Evolutionary conservation across 2,797 vertebrate genomes (phyloP).

Genomic region (Rhinogobio ventralis): DNA sequence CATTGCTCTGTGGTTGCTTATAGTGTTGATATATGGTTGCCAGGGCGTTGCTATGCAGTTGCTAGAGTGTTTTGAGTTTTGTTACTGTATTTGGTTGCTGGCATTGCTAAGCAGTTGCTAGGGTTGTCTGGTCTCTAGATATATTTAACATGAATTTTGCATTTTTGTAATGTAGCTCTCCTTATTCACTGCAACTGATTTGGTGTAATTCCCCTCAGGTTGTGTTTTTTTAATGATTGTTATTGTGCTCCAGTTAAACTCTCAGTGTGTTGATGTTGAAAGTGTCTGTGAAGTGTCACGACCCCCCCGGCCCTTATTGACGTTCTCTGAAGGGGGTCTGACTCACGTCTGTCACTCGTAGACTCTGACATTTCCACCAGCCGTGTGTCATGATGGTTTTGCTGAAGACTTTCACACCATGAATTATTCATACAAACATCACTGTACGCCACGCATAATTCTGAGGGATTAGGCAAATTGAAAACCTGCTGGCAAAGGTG

Average conservation of each 20-base stretch:
- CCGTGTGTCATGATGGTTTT: conserved; percentile 51
- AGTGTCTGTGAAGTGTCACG: conserved; percentile 10
- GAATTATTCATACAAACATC: conserved; percentile 67
- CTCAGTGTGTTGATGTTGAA: conserved; percentile 1
- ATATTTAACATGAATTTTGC: not conserved
- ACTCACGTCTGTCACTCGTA: conserved; percentile 42
- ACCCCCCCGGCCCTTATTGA: conserved; percentile 16
- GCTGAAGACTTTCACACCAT: conserved; percentile 61
- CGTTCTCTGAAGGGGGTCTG: conserved; percentile 44
- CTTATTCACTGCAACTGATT: not conserved
- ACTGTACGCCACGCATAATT: conserved; percentile 66
- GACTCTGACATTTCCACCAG: conserved; percentile 50
- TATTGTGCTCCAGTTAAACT: not conserved
- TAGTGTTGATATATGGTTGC: too few relatives aligned
- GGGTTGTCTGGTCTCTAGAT: not conserved
- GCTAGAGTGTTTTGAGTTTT: too few relatives aligned
- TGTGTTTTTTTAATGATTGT: not conserved
- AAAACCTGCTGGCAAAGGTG: conserved; percentile 63
- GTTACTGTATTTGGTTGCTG: not conserved
- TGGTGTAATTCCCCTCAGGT: not conserved
- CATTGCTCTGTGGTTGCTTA: not conserved
- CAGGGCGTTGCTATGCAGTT: too few relatives aligned
- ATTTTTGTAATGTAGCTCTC: not conserved
- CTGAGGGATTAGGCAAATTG: conserved; percentile 69
- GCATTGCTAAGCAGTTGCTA: not conserved